Evolutionary conservation across 2,888 invertebrate species (phyloP).

Genomic region (Imbricaverruca yamaguchii): DNA sequence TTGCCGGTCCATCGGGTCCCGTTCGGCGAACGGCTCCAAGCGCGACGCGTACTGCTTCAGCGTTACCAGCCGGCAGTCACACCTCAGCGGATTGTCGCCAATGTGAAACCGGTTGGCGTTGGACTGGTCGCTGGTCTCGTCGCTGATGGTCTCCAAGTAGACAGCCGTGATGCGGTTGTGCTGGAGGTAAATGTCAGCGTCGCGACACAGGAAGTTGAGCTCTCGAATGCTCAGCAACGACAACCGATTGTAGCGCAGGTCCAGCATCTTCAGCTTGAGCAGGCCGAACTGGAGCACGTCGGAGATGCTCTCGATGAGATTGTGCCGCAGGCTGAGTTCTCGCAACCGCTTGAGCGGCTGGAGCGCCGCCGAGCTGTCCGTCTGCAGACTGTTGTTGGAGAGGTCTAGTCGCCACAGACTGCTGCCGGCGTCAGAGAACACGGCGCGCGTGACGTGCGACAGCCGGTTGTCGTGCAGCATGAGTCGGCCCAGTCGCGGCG

Average conservation of each 20-base stretch:
- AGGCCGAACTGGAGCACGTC: background rate
- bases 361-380: background rate
- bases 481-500: conserved; percentile 48
- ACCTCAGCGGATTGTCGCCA: background rate
- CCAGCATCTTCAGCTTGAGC: background rate
- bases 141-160: background rate
- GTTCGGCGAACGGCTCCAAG: background rate
- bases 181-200: background rate
- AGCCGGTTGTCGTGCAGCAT: conserved; percentile 43
- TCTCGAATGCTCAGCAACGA: background rate
- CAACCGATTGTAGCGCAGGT: background rate
- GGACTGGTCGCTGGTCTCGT: background rate
- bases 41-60: background rate
- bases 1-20: background rate
- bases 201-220: background rate
- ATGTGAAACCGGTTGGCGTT: background rate
- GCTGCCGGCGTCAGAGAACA: background rate
- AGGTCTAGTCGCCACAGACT: background rate
- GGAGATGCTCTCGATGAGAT: background rate
- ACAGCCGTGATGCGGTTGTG: background rate
- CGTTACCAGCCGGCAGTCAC: background rate
- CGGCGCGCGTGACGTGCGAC: background rate
- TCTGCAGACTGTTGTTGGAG: background rate
- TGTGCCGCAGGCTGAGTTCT: background rate
- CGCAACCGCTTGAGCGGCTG: background rate